A percentile compares a stretch with the other conserved stretches of the same genome.
Evolutionary conservation across 2,888 invertebrate genomes (phyloP).

Genomic region (Arctia plantaginis): DNA sequence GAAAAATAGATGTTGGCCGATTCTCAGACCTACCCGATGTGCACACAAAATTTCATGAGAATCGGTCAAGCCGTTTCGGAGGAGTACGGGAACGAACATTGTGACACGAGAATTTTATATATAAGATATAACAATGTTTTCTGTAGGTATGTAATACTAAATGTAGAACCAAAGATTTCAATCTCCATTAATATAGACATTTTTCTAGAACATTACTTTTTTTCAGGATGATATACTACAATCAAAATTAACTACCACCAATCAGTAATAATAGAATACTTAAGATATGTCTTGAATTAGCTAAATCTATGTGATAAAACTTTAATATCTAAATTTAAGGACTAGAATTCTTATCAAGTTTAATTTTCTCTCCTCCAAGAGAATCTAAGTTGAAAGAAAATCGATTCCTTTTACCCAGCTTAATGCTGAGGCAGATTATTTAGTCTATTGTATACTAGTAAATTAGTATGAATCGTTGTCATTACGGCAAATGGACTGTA

Average conservation of each 20-base stretch:
- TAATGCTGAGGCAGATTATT: background rate
- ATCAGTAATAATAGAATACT: background rate
- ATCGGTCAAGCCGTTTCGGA: too few relatives aligned
- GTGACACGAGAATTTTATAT: too few relatives aligned
- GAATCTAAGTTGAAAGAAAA: background rate
- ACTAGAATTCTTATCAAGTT: conserved; percentile 13
- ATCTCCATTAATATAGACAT: background rate
- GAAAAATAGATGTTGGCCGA: too few relatives aligned
- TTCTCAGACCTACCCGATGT: too few relatives aligned
- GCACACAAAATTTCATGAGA: too few relatives aligned
- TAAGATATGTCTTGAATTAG: conserved; percentile 1
- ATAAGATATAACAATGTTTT: too few relatives aligned
- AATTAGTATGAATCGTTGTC: conserved; percentile 15
- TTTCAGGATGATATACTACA: background rate
- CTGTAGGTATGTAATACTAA: too few relatives aligned
- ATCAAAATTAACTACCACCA: background rate
- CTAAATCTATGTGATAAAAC: conserved; percentile 3
- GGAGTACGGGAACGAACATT: too few relatives aligned
- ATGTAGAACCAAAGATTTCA: background rate
- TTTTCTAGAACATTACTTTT: background rate
- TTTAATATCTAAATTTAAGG: background rate
- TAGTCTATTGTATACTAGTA: conserved; percentile 10
- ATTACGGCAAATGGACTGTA: conserved; percentile 12
- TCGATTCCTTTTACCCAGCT: background rate
- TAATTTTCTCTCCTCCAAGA: conserved; percentile 5